Evolutionary conservation across 2,113 vertebrate species (phyloP).

Genomic region (Caranx melampygus): DNA sequence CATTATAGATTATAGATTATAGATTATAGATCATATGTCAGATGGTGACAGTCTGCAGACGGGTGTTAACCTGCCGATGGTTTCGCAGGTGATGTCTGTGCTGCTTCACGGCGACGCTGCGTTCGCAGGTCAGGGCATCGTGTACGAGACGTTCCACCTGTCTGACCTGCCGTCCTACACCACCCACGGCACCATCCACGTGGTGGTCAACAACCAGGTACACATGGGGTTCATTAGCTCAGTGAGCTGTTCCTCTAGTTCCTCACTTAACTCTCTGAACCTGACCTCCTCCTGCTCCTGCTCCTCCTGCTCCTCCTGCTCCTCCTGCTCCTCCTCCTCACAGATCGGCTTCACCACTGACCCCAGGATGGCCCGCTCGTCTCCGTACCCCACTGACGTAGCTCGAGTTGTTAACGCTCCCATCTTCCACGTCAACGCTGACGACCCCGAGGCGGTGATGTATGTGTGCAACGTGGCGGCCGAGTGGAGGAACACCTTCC

Average conservation of each 20-base stretch:
- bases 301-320: no score
- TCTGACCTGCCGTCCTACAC: constrained; percentile 96
- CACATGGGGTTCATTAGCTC: not conserved
- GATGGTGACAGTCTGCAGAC: not conserved
- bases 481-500: constrained; percentile 94
- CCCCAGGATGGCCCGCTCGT: constrained; percentile 94
- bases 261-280: no score
- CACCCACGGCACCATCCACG: constrained; percentile 93
- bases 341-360: constrained; percentile 98
- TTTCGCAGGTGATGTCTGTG: constrained; percentile 92
- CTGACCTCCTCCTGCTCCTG: no score
- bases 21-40: not conserved
- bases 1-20: not conserved
- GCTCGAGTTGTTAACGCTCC: constrained; percentile 94
- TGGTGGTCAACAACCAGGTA: constrained; percentile 99
- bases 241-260: no score
- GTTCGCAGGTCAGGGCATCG: constrained; percentile 94
- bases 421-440: constrained; percentile 95
- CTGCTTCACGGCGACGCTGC: constrained; percentile 94
- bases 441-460: constrained; percentile 93
- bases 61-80: not conserved
- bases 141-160: constrained; percentile 96
- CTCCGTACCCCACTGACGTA: constrained; percentile 92
- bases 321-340: not conserved
- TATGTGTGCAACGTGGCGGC: constrained; percentile 94